phyloP scores from a whole-genome alignment of 2,797 vertebrate genomes.

The Myotis pilosus region DNA sequence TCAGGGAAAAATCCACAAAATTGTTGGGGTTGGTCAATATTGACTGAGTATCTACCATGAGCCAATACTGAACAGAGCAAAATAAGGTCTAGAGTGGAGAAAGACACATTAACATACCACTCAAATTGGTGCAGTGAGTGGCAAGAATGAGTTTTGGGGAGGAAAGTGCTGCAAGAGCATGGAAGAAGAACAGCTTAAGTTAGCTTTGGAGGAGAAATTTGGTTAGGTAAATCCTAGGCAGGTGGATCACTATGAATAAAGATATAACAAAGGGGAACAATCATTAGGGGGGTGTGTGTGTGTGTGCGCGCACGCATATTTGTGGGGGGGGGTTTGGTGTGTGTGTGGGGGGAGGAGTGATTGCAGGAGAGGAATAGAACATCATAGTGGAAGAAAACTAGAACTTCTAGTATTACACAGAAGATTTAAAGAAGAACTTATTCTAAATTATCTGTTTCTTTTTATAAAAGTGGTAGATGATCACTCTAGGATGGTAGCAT shows the following conservation, averaged over 20 bases:
- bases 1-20: not conserved
- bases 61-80: not conserved
- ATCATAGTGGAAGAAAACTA: not conserved
- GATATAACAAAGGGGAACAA: not conserved
- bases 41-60: not conserved
- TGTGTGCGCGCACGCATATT: no score
- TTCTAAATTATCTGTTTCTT: not conserved
- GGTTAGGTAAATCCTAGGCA: not conserved
- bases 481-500: not conserved
- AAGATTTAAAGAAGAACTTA: not conserved
- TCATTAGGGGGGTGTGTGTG: not conserved
- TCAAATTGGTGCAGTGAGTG: not conserved
- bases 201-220: not conserved
- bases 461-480: not conserved
- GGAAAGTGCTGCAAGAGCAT: not conserved
- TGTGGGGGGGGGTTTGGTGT: no score
- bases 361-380: not conserved
- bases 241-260: not conserved
- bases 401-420: conserved; percentile 9
- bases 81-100: not conserved
- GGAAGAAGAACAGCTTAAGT: not conserved
- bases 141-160: not conserved
- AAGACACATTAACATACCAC: not conserved
- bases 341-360: not conserved
- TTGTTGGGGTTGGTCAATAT: not conserved